These are phyloP conservation scores for Thomomys bottae DNA, from an alignment of 2,113 vertebrate species.

Conservation along the genomic window DNA sequence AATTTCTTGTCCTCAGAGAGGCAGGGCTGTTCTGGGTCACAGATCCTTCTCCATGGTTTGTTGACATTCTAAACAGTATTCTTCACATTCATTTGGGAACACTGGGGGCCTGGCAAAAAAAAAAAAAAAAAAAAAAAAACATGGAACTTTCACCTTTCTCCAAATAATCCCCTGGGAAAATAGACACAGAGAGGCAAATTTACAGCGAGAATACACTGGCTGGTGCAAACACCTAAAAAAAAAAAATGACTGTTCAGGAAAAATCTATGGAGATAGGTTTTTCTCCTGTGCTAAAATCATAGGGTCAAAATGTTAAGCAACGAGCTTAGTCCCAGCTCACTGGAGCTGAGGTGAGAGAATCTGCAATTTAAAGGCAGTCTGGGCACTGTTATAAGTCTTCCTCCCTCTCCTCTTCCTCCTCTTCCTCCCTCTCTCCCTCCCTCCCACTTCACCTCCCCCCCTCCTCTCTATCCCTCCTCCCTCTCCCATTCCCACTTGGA, in stretches of 20 bases:
- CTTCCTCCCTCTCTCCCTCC: too few relatives aligned
- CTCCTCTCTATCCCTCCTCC: too few relatives aligned
- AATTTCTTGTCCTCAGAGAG: background rate
- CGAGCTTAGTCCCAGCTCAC: background rate
- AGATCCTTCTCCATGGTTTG: background rate
- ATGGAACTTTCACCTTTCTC: background rate
- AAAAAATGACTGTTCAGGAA: background rate
- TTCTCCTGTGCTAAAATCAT: background rate
- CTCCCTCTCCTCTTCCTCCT: too few relatives aligned
- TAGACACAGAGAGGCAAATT: too few relatives aligned
- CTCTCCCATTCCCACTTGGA: too few relatives aligned
- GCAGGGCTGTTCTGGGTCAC: background rate
- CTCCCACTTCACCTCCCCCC: too few relatives aligned
- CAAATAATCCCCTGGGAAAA: background rate
- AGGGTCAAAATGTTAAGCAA: background rate
- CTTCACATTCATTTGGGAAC: background rate
- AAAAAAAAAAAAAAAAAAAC: too few relatives aligned
- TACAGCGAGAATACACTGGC: too few relatives aligned
- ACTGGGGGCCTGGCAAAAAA: background rate
- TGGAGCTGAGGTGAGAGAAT: background rate
- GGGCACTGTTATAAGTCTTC: background rate
- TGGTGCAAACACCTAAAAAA: too few relatives aligned
- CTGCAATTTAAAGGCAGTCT: background rate
- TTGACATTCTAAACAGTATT: background rate
- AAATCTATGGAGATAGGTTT: background rate